A percentile compares a stretch with the other conserved stretches of the same genome.
Conservation (phyloP, 2,113 vertebrate species). For the Myanophis thanlyinensis region DNA sequence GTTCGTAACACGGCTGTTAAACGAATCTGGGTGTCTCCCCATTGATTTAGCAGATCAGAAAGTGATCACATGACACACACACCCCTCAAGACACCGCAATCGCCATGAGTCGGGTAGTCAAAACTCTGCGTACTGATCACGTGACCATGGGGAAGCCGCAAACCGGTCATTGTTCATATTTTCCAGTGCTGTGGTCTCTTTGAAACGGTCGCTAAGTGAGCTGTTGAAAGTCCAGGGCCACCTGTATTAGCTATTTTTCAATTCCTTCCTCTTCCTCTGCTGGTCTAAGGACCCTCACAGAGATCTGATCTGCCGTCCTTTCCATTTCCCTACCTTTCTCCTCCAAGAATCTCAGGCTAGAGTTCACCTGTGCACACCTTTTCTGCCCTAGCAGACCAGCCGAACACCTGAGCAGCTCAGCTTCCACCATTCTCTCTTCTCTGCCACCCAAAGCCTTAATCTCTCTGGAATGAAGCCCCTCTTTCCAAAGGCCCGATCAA, state of each 20-base stretch:
- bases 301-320: background rate
- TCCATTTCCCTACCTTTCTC: background rate
- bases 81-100: background rate
- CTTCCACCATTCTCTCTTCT: background rate
- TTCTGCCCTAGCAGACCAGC: background rate
- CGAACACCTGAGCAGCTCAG: background rate
- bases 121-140: background rate
- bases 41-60: background rate
- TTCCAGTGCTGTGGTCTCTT: background rate
- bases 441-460: background rate
- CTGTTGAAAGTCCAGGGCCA: background rate
- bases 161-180: too few species aligned
- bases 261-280: background rate
- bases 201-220: background rate
- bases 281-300: background rate
- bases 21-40: background rate
- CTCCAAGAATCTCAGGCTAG: background rate
- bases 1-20: background rate
- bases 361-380: background rate
- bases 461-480: background rate
- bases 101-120: background rate
- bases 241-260: background rate
- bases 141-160: background rate
- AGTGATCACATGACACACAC: too few species aligned
- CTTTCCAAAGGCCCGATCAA: background rate